These are phyloP conservation scores for Drosophila barbarae DNA, from an alignment of 2,888 invertebrate genomes.

Conservation along the genomic window DNA sequence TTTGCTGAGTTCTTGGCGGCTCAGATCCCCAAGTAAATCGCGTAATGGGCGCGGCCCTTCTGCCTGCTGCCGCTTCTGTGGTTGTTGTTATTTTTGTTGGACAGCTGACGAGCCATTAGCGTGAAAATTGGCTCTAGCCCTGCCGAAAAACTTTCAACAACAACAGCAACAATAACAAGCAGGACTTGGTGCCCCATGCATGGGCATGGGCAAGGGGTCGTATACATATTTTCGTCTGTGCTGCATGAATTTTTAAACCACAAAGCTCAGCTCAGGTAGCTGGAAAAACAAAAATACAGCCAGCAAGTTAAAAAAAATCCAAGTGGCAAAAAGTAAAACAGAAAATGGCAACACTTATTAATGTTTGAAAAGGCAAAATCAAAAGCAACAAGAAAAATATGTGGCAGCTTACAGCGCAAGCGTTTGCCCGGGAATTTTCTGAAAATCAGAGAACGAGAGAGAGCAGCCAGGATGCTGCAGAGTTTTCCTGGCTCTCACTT, in stretches of 20 bases:
- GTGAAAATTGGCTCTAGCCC: constrained; percentile 67
- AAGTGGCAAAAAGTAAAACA: constrained; percentile 37
- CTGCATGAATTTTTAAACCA: constrained; percentile 62
- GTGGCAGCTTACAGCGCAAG: constrained; percentile 76
- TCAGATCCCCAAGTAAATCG: constrained; percentile 33
- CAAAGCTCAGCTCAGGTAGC: constrained; percentile 29
- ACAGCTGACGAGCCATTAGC: constrained; percentile 58
- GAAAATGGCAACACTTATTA: constrained; percentile 73
- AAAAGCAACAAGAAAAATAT: constrained; percentile 36
- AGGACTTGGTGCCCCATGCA: neutral
- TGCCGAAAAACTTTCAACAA: constrained; percentile 58
- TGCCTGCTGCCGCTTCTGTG: constrained; percentile 5
- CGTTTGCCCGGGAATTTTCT: constrained; percentile 80
- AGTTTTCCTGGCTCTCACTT: constrained; percentile 13
- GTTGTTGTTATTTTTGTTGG: constrained; percentile 44
- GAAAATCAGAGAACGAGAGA: constrained; percentile 26
- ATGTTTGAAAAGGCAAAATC: constrained; percentile 62
- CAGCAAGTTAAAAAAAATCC: constrained; percentile 27
- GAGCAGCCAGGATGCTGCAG: constrained; percentile 46
- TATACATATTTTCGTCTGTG: constrained; percentile 70
- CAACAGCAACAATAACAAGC: constrained; percentile 30
- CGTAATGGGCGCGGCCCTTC: constrained; percentile 45
- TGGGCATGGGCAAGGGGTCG: constrained; percentile 51
- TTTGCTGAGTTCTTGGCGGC: neutral
- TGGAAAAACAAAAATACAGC: neutral